Percentiles rank a stretch among this genome's conserved stretches.
Evolutionary conservation across 1,140 invertebrate genomes (phyloP).

Genomic region (Drosophila dunni): DNA sequence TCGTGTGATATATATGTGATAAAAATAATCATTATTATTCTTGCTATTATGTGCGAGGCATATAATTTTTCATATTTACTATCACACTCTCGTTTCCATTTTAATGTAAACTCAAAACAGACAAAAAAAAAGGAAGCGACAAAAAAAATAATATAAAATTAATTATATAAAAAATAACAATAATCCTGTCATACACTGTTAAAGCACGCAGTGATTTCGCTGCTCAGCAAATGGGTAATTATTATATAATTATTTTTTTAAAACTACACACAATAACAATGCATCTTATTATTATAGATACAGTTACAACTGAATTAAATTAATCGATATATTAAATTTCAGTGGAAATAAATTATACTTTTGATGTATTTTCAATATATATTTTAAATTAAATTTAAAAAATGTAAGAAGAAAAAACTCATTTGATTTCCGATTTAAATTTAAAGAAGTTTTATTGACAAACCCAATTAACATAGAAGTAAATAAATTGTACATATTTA

Average conservation of each 20-base stretch:
- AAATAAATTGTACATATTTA: constrained; percentile 27
- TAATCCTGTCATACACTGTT: constrained; percentile 58
- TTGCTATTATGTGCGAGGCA: constrained; percentile 48
- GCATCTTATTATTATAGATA: not conserved
- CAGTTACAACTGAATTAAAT: not conserved
- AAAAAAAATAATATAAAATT: constrained; percentile 32
- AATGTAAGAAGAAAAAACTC: not conserved
- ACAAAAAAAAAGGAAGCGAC: constrained; percentile 11
- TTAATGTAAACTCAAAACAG: constrained; percentile 66
- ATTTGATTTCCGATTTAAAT: not conserved
- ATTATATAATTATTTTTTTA: constrained; percentile 69
- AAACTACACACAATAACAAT: constrained; percentile 20
- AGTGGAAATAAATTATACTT: not conserved
- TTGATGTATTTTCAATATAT: too few relatives aligned
- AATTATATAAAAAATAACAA: constrained; percentile 63
- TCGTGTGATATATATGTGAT: constrained; percentile 33
- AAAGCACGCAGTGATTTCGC: constrained; percentile 57
- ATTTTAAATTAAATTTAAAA: not conserved
- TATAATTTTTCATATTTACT: constrained; percentile 72
- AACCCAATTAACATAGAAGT: constrained; percentile 36
- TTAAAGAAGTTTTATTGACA: constrained; percentile 10
- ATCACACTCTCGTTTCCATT: constrained; percentile 15
- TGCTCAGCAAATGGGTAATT: constrained; percentile 66
- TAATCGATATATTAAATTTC: not conserved
- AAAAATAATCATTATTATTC: constrained; percentile 64